Percentiles rank a stretch among this genome's conserved stretches.
These are phyloP conservation scores for Turritopsis rubra DNA, from an alignment of 30 jellyfish, hydroid and myxozoan genomes.

Conservation along the genomic window DNA sequence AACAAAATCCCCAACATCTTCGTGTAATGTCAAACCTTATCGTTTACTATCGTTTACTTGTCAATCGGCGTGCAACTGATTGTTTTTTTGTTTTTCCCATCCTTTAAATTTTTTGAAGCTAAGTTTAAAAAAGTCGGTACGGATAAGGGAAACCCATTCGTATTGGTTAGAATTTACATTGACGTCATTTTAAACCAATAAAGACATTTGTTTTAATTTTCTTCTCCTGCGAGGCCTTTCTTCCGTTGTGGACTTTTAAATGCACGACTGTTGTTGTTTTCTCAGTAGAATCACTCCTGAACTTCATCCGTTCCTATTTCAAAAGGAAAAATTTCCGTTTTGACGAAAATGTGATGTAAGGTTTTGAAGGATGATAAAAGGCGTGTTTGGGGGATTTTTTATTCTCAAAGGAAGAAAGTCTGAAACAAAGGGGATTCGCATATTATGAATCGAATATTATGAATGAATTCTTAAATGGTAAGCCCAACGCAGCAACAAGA, in stretches of 20 bases:
- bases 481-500: neutral
- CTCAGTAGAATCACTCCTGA: neutral
- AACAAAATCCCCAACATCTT: too few species aligned
- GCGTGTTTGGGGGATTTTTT: neutral
- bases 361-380: neutral
- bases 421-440: neutral
- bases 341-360: neutral
- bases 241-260: neutral
- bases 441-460: too few species aligned
- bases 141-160: neutral
- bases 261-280: neutral
- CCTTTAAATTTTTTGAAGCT: neutral
- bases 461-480: neutral
- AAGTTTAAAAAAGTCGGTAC: neutral
- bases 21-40: neutral
- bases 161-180: neutral
- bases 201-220: neutral
- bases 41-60: neutral
- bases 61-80: neutral
- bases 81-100: neutral
- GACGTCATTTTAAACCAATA: neutral
- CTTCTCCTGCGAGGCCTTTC: neutral
- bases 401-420: neutral
- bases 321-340: neutral
- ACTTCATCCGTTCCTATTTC: too few species aligned